A percentile compares a stretch with the other conserved stretches of the same genome.
Evolutionary conservation across 2,888 invertebrate species (phyloP).

Genomic region (Ectobius pallidus): DNA sequence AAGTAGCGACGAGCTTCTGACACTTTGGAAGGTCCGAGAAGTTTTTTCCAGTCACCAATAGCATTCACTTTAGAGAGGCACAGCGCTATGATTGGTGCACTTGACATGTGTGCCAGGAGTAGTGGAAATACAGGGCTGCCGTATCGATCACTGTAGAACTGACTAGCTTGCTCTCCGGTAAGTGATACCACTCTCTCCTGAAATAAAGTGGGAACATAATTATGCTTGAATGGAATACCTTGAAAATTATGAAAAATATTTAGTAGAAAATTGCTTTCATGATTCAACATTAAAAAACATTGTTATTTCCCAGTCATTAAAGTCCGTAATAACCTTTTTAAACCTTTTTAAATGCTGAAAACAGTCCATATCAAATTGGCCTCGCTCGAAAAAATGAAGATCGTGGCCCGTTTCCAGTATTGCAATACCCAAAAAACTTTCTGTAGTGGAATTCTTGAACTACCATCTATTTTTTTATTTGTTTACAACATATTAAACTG

Average conservation of each 20-base stretch:
- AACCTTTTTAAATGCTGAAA: too few species aligned
- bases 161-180: slow-evolving; percentile 84
- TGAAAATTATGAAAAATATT: slow-evolving; percentile 37
- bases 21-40: slow-evolving; percentile 71
- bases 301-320: too few species aligned
- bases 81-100: slow-evolving; percentile 73
- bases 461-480: too few species aligned
- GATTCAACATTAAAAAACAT: background rate
- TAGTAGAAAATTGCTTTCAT: background rate
- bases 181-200: slow-evolving; percentile 72
- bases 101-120: slow-evolving; percentile 79
- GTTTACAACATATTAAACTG: too few species aligned
- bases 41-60: slow-evolving; percentile 71
- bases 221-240: too few species aligned
- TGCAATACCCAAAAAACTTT: too few species aligned
- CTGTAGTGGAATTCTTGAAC: too few species aligned
- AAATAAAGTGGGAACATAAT: too few species aligned
- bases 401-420: too few species aligned
- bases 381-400: too few species aligned
- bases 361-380: too few species aligned
- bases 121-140: slow-evolving; percentile 77
- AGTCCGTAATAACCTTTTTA: too few species aligned
- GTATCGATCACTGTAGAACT: slow-evolving; percentile 79
- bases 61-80: slow-evolving; percentile 72
- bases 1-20: slow-evolving; percentile 53